Evolutionary conservation across 2,113 vertebrate species (phyloP).

Genomic region (Lagopus muta): DNA sequence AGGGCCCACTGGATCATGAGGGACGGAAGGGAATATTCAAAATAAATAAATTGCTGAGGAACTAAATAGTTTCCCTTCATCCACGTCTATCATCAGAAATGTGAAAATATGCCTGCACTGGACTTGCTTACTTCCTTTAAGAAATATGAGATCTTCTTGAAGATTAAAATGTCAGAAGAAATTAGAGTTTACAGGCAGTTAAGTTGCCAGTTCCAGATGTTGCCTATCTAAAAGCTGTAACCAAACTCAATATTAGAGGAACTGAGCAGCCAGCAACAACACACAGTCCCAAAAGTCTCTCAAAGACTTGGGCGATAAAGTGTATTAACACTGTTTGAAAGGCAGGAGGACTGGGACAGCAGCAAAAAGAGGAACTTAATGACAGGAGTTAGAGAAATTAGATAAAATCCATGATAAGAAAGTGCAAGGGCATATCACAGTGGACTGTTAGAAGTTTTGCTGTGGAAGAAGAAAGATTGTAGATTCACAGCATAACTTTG

Average conservation of each 20-base stretch:
- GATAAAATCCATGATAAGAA: not conserved
- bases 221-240: not conserved
- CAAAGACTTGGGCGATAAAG: not conserved
- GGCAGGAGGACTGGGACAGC: not conserved
- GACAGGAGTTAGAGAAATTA: not conserved
- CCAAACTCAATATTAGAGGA: not conserved
- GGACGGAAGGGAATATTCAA: not conserved
- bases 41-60: not conserved
- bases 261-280: not conserved
- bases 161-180: not conserved
- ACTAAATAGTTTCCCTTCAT: not conserved
- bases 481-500: not conserved
- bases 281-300: fast-evolving
- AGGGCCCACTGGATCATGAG: not conserved
- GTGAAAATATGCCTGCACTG: not conserved
- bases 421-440: not conserved
- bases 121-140: not conserved
- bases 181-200: not conserved
- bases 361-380: not conserved
- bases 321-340: not conserved
- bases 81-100: not conserved
- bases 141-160: not conserved
- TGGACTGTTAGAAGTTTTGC: not conserved
- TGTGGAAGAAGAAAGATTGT: not conserved
- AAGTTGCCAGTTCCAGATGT: not conserved